Evolutionary conservation across 2,888 invertebrate genomes (phyloP), one percentile per base, ranked within the genome.

Genomic region (Lasioglossum pauxillum): DNA sequence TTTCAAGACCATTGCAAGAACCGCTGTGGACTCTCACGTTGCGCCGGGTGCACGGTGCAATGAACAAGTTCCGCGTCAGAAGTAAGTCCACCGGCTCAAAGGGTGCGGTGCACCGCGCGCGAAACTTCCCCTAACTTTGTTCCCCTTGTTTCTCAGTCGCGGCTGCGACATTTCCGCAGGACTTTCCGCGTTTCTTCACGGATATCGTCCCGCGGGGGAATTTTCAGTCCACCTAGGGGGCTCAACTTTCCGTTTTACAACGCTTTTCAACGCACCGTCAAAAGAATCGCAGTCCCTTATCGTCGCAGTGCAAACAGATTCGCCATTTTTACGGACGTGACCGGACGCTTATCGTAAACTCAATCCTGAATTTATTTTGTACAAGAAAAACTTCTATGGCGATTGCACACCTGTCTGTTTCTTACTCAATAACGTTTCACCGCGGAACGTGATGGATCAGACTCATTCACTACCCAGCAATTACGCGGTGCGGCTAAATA

Each of bases 51-150:
- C 60, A 60, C 31, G 19, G 8, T 67, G 35, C 19, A 67, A 67
- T 10, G 74, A 53, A 46, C 71, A 75, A 79, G 60, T 75, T 83
- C 71, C 44, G 64, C 57, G 78, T 75, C 78, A 71, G 44, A 57
- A 71, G 71, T 80, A 80, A 84, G 84, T 73, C 77, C 41, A 46
- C 76, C 35, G 75, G 78, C 78, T 80, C 71, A 74, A 76, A 78
- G 67, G 49, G 77, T 35, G 75, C 23, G 71, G 41, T 75, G 78
- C 57, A 75, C 77, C 67, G 67, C 53, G 16, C 27, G 77, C 14
- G 14, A 60, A 53, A 81, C 78, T 31, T 82, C 75, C 38, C 31
- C 23, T 76, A 84, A 84, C 84, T 84, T 82, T 78, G 78, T 84
- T 72, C 76, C 49, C 73, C 60, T 75, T 75, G 78, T 83, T 79